Evolutionary conservation across 2,113 vertebrate species (phyloP), one percentile per base, ranked within the genome.

Genomic region (Gallinago jamesoni): DNA sequence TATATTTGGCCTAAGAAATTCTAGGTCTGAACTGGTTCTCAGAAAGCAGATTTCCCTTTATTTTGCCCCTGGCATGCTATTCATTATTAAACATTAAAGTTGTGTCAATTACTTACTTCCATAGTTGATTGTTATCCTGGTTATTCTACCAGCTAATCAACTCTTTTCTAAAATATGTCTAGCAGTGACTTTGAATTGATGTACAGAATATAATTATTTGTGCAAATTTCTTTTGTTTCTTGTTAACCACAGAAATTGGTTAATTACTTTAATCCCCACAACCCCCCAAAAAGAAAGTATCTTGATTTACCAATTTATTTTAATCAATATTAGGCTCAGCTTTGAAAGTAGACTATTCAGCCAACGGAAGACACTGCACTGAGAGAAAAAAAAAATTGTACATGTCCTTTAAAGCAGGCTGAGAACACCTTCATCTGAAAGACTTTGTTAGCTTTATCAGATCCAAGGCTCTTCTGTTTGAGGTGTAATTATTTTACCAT

Each of bases 401-500:
- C n/a, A 23, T 45, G 92, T 88, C 62, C 86, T 97, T 97, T 95
- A 94, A 96, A 94, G 93, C 41, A 52, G 60, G 89, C 92, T 84
- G 83, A 89, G 91, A 93, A 24, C 30, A 90, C 83, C 90, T 97
- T 94, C 64, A 90, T 74, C 70, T 94, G 92, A 96, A 95, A 95
- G 90, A 94, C 89, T 97, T 63, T 84, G 94, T 96, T 96, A 96
- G 93, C 96, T 98, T 98, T 97, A 98, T 98, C 95, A 95, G 95
- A 95, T 95, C 89, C 96, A 89, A 96, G 86, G 96, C 95, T 96
- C 96, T 98, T 97, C 93, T 8, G 87, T 94, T 91, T 96, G 94
- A 97, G 97, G 96, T 96, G 91, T 96, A 98, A 98, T 98, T 98
- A 98, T 98, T 98, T 98, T 97, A 97, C 95, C 97, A 97, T 98